Base-by-base conservation (phyloP, 2,888 invertebrate species). In the Empis stercorea region DNA sequence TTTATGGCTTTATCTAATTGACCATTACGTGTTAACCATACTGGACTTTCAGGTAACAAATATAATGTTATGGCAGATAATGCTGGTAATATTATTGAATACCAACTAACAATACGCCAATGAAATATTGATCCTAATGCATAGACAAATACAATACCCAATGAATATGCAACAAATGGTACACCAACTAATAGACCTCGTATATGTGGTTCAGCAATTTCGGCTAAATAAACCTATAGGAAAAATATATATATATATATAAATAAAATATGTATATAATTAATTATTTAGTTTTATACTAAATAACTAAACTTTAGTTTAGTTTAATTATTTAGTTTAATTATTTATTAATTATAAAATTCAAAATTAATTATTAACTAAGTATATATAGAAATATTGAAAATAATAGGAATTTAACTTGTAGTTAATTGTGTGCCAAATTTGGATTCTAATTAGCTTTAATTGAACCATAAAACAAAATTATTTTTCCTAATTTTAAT, bases 71-170 rank as follows among this genome's bases (percentile, higher is more conserved):
- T 48, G 37, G 79, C 71, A 0, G 81, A 75, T 23, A 79, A 52
- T 0, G 72, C 57, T 0, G 86, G 85, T 43, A 84, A 62, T 5
- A 72, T 65, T 20, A 74, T 72, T 20, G 78, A 76, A 41, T 76
- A 73, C 59, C 76, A 78, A 7, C 86, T 83, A 44, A 85, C 84
- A 15, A 71, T 65, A 48, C 81, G 70, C 86, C 87, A 87, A 27
- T 76, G 73, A 34, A 84, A 59, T n/a, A 73, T 62, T 0, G 80
- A 79, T 0, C 86, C 85, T 13, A 86, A 66, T 1, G 77, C 76
- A 57, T 85, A 86, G 30, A 85, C 80, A 47, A 84, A 68, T 0
- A 86, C 70, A 40, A 87, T 84, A 20, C 87, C 87, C 32, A 81
- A 65, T 0, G 84, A 81, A 57, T 86, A 86, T 15, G 84, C 80